phyloP scores from a whole-genome alignment of 1,140 invertebrate genomes.

The Anastrepha ludens region DNA sequence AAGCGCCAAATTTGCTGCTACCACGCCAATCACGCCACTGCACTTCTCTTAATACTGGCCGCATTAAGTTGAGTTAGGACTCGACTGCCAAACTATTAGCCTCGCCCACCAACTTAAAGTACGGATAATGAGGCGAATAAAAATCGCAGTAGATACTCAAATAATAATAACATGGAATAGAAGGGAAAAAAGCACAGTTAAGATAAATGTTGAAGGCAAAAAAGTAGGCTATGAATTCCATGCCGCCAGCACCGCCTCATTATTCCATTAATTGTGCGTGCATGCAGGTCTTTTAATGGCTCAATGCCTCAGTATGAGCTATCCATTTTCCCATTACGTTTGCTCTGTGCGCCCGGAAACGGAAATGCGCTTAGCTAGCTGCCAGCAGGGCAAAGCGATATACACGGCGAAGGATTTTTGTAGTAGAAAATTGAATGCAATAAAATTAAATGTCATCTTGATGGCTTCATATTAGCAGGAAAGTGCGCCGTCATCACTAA shows the following conservation, averaged over 20 bases:
- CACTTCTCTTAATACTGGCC: not conserved
- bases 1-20: constrained; percentile 13
- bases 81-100: constrained; percentile 8
- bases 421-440: constrained; percentile 47
- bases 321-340: not conserved
- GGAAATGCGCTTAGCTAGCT: constrained; percentile 41
- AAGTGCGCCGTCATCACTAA: not conserved
- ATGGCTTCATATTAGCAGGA: constrained; percentile 49
- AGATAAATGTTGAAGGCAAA: not conserved
- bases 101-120: not conserved
- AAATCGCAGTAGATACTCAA: constrained; percentile 10
- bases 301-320: not conserved
- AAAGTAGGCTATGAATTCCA: not conserved
- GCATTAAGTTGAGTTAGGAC: not conserved
- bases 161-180: not conserved
- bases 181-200: not conserved
- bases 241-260: not conserved
- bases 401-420: not conserved
- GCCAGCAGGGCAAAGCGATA: not conserved
- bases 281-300: not conserved
- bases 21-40: not conserved
- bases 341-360: not conserved
- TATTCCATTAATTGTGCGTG: not conserved
- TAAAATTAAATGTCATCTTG: constrained; percentile 51
- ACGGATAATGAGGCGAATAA: not conserved